phyloP scores from a whole-genome alignment of 1,140 invertebrate species.

The Nasonia longicornis region DNA sequence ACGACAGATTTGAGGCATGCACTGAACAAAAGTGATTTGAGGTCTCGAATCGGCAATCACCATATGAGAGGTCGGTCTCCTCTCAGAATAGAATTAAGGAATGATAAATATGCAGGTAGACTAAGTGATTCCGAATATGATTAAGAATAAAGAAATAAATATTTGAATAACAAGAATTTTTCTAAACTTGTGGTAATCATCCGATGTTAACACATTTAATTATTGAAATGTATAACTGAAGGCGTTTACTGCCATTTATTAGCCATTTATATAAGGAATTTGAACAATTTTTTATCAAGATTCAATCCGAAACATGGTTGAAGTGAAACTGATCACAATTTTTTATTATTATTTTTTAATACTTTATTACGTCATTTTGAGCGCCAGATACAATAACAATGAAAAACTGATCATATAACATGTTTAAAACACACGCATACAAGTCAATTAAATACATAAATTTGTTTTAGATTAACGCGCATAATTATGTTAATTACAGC shows the following conservation, averaged over 20 bases:
- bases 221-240: not conserved
- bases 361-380: constrained; percentile 42
- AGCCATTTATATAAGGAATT: constrained; percentile 15
- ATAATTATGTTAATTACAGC: constrained; percentile 22
- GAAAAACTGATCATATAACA: constrained; percentile 39
- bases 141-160: constrained; percentile 11
- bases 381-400: constrained; percentile 42
- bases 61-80: constrained; percentile 60
- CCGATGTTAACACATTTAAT: not conserved
- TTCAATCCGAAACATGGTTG: constrained; percentile 4
- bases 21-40: constrained; percentile 56
- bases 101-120: constrained; percentile 61
- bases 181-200: constrained; percentile 30
- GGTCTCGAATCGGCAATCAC: constrained; percentile 60
- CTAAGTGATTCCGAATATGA: constrained; percentile 54
- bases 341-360: constrained; percentile 38
- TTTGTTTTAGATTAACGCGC: constrained; percentile 19
- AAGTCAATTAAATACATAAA: constrained; percentile 38
- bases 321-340: not conserved
- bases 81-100: constrained; percentile 65
- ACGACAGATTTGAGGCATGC: constrained; percentile 54
- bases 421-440: constrained; percentile 32
- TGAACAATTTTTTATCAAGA: constrained; percentile 17
- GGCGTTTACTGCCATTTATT: constrained; percentile 5
- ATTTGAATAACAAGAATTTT: constrained; percentile 23